Evolutionary conservation across 1,140 invertebrate species (phyloP), one percentile per base, ranked within the genome.

Genomic region (Drosophila subpulchrella): DNA sequence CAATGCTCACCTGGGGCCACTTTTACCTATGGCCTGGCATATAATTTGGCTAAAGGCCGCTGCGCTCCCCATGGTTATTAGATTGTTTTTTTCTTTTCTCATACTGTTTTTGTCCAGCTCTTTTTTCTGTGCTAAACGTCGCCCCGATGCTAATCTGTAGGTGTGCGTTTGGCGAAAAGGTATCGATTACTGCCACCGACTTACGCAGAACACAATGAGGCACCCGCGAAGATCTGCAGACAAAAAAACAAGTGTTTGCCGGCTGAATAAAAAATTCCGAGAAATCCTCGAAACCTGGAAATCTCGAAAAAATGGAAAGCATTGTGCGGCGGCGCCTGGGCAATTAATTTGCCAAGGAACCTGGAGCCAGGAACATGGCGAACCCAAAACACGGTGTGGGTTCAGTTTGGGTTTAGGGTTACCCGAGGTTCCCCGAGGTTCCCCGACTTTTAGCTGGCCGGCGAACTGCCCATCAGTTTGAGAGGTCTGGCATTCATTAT

Each of bases 111-210:
- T 46, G 62, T 48, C 24, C 30, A 58, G 50, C 57, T 61, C 32
- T 68, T 78, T 82, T 75, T 79, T 76, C 71, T 74, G 70, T 88
- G 76, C 83, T 79, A 79, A 88, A 88, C 83, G 83, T 84, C 80
- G 77, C 85, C 73, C 41, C 70, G 84, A 89, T 89, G 73, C 62
- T 84, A 89, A 89, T 89, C 80, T 89, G 53, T 46, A 65, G 55
- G 80, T 83, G 83, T 74, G 57, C 55, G 38, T 51, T 61, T 54
- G 42, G 80, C 70, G 65, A 58, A 66, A 70, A 89, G 85, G 84
- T 89, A 90, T 89, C 84, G 84, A 89, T 89, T 89, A 89, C 84
- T 81, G 84, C 84, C 83, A 88, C 83, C 72, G 83, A 60, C 84
- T 88, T 88, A 88, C 83, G 82, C 82, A 86, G 82, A 78, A 73